A percentile compares a stretch with the other conserved stretches of the same genome.
phyloP scores from a whole-genome alignment of 2,113 vertebrate species.

The Nansenia antarctica region DNA sequence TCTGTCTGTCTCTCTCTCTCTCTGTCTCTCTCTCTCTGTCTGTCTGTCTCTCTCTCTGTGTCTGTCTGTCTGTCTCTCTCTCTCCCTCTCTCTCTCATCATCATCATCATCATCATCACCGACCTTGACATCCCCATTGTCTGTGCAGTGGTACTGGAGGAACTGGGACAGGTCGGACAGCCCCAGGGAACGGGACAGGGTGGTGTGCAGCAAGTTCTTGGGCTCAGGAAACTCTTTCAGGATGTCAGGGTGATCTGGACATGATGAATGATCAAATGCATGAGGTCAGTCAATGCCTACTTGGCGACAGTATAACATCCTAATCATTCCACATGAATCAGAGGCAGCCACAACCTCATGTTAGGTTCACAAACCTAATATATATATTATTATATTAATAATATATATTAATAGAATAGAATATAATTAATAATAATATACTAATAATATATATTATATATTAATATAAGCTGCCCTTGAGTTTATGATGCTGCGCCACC shows the following conservation, averaged over 20 bases:
- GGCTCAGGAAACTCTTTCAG: constrained; percentile 90
- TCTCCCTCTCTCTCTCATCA: too few species aligned
- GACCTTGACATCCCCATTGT: constrained; percentile 84
- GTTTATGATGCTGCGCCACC: not conserved
- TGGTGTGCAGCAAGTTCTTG: constrained; percentile 84
- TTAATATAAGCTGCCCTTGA: constrained; percentile 51
- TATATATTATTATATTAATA: not conserved
- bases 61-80: too few species aligned
- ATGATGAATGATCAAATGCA: constrained; percentile 16
- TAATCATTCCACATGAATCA: too few species aligned
- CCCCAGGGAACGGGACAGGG: constrained; percentile 83
- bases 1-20: too few species aligned
- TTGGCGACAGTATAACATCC: too few species aligned
- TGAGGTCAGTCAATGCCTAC: too few species aligned
- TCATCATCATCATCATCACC: too few species aligned
- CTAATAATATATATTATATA: not conserved
- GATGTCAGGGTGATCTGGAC: constrained; percentile 72
- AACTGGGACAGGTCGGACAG: constrained; percentile 80
- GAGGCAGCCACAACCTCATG: too few species aligned
- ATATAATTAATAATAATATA: too few species aligned
- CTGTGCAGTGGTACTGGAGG: constrained; percentile 86
- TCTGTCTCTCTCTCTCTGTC: too few species aligned
- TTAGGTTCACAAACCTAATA: too few species aligned
- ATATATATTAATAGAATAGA: not conserved
- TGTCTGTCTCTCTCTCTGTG: too few species aligned